Conservation (phyloP, 1,140 invertebrate species). For the Samia ricini region DNA sequence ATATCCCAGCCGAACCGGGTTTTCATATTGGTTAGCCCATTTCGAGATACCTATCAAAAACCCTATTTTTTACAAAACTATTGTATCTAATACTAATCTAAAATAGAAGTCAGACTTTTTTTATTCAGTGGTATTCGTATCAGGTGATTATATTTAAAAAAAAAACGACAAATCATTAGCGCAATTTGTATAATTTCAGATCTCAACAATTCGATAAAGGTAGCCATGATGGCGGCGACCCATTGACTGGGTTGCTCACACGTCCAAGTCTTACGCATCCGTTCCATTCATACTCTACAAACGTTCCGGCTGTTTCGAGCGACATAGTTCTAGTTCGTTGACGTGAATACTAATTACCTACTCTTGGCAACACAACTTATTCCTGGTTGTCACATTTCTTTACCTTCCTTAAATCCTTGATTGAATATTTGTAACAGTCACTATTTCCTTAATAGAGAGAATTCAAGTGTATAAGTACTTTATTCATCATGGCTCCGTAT, state of each 20-base stretch:
- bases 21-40: too few species aligned
- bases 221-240: conserved; percentile 33
- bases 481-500: not conserved
- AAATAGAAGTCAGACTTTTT: too few species aligned
- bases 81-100: too few species aligned
- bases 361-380: conserved; percentile 46
- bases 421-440: conserved; percentile 55
- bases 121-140: too few species aligned
- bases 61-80: too few species aligned
- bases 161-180: conserved; percentile 3
- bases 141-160: too few species aligned
- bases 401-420: conserved; percentile 31
- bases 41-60: too few species aligned
- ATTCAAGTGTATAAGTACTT: not conserved
- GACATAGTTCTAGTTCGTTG: conserved; percentile 56
- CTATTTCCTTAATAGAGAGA: conserved; percentile 14
- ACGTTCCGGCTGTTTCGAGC: conserved; percentile 17
- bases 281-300: conserved; percentile 46
- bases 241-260: conserved; percentile 26
- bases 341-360: conserved; percentile 62
- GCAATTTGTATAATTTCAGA: conserved; percentile 14
- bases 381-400: conserved; percentile 34
- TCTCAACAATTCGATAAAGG: conserved; percentile 19
- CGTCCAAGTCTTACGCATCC: conserved; percentile 25
- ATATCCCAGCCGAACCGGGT: too few species aligned